phyloP scores from a whole-genome alignment of 1,140 invertebrate species.

The Conus ventricosus region DNA sequence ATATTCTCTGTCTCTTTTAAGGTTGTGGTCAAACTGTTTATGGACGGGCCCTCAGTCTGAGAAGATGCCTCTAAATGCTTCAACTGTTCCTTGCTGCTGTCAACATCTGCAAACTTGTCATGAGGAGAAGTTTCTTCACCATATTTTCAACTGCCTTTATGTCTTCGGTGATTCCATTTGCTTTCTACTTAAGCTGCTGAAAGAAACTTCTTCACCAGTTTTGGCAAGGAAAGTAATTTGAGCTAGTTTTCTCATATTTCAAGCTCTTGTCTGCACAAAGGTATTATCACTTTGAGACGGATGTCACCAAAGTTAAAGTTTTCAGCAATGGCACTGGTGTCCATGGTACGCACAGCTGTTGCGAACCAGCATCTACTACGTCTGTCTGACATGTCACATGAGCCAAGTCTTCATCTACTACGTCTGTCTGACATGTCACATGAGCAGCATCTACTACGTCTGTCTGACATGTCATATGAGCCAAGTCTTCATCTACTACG shows the following conservation, averaged over 20 bases:
- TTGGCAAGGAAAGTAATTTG: neutral
- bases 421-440: too few relatives aligned
- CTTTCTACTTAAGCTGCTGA: neutral
- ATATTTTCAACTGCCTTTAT: neutral
- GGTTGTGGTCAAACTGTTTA: neutral
- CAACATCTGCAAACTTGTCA: neutral
- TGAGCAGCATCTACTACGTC: too few relatives aligned
- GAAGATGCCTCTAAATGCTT: neutral
- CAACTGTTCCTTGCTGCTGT: neutral
- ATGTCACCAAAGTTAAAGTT: neutral
- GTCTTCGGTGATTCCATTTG: neutral
- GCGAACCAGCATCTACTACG: too few relatives aligned
- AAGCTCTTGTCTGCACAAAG: neutral
- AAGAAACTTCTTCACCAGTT: neutral
- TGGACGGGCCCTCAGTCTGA: neutral
- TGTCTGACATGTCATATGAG: too few relatives aligned
- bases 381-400: conserved; percentile 19
- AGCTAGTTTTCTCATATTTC: neutral
- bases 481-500: too few relatives aligned
- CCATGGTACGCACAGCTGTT: too few relatives aligned
- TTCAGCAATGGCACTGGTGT: neutral
- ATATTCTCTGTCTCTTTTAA: too few relatives aligned
- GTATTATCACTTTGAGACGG: neutral
- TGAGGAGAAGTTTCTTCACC: neutral
- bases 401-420: neutral